A percentile compares a stretch with the other conserved stretches of the same genome.
Evolutionary conservation across 2,113 vertebrate genomes (phyloP).

Genomic region (Nothobranchius kuhntae): DNA sequence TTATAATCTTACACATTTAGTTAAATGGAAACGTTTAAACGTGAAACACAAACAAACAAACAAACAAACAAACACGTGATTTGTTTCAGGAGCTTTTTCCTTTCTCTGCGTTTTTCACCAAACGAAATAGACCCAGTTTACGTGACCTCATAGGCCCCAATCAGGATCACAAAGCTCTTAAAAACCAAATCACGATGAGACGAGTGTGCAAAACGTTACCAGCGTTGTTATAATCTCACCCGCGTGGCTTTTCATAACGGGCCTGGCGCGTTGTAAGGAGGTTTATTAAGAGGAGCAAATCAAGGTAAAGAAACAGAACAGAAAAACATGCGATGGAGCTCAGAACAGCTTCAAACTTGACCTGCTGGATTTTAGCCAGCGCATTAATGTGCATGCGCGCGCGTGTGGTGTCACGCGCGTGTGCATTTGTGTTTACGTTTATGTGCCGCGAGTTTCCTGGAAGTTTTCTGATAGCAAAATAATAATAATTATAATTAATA

Average conservation of each 20-base stretch:
- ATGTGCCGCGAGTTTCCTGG: neutral
- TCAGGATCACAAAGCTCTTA: neutral
- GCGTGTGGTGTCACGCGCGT: neutral
- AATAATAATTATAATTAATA: no score
- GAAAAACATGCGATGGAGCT: neutral
- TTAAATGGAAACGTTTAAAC: constrained; percentile 17
- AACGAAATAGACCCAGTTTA: neutral
- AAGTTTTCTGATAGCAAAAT: no score
- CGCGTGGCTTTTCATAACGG: no score
- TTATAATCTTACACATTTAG: no score
- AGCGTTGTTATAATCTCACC: no score
- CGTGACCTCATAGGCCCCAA: constrained; percentile 5
- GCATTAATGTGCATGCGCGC: constrained; percentile 4
- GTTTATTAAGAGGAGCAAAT: no score
- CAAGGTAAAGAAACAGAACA: no score
- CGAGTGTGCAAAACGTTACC: neutral
- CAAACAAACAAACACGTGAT: neutral
- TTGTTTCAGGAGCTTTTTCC: neutral
- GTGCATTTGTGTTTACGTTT: constrained; percentile 7
- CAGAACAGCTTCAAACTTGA: constrained; percentile 25
- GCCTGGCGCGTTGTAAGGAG: no score
- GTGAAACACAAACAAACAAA: neutral
- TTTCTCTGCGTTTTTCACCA: neutral
- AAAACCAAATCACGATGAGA: neutral
- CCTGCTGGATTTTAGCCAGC: constrained; percentile 25